phyloP scores from a whole-genome alignment of 2,888 invertebrate genomes.

The Mesochorus sp. region DNA sequence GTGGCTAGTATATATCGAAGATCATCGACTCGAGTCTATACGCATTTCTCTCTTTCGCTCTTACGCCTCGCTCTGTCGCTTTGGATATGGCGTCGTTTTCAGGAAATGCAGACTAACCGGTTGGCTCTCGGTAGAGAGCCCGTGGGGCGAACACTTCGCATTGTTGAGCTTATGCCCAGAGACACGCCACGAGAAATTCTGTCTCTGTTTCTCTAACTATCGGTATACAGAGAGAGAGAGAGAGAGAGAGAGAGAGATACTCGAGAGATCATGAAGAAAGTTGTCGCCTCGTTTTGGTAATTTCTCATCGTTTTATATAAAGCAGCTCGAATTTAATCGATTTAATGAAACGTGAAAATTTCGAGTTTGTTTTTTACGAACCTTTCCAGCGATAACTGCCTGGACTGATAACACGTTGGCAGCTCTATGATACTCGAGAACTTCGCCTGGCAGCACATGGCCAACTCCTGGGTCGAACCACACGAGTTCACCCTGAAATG shows the following conservation, averaged over 20 bases:
- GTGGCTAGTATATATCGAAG: slow-evolving; percentile 11
- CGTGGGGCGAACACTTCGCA: slow-evolving; percentile 59
- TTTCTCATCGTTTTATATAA: slow-evolving; percentile 2
- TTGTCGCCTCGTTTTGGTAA: slow-evolving; percentile 17
- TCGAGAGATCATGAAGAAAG: slow-evolving; percentile 29
- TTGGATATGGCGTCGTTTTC: slow-evolving; percentile 70
- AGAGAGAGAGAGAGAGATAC: neutral
- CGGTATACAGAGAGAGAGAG: too few species aligned
- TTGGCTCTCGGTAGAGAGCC: slow-evolving; percentile 69
- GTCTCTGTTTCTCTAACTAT: too few species aligned
- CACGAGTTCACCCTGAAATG: slow-evolving; percentile 89
- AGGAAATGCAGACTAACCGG: slow-evolving; percentile 80
- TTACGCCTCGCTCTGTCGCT: slow-evolving; percentile 17
- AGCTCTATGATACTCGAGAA: slow-evolving; percentile 94
- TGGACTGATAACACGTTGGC: slow-evolving; percentile 95
- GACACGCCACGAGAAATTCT: slow-evolving; percentile 1
- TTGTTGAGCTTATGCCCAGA: slow-evolving; percentile 62
- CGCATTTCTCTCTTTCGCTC: slow-evolving; percentile 15
- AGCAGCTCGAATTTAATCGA: neutral
- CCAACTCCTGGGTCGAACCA: slow-evolving; percentile 97
- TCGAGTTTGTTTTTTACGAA: slow-evolving; percentile 75
- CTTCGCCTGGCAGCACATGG: slow-evolving; percentile 95
- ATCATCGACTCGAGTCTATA: neutral
- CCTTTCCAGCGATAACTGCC: slow-evolving; percentile 94
- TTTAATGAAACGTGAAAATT: neutral